Evolutionary conservation across 2,113 vertebrate genomes (phyloP), one percentile per base, ranked within the genome.

Genomic region (Centrocercus urophasianus): DNA sequence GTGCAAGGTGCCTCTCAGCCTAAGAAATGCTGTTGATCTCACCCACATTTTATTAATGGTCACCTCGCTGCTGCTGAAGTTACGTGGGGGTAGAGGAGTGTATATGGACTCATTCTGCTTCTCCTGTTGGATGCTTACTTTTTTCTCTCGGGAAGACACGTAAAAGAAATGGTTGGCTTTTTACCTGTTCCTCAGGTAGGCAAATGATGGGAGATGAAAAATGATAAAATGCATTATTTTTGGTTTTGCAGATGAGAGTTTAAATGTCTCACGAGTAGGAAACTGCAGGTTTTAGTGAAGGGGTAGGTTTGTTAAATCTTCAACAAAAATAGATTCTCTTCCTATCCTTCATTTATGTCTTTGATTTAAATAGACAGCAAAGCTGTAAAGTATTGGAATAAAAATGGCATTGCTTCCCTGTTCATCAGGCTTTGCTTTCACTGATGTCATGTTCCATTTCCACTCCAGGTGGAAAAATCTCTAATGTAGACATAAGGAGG

Each of bases 251-350:
- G 61, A 52, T 83, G 69, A 16, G 19, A 72, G 56, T 79, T 64
- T 52, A 77, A 83, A 83, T 73, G 79, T 86, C 82, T 93, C 78
- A 34, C 28, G 43, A 80, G 60, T 42, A 88, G 71, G 71, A 66
- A 92, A 63, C 61, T 77, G 71, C 56, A 83, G 85, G 34, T 80
- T 85, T 89, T 71, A 89, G 64, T 89, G 82, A 95, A 93, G 69
- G 72, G 57, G 30, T 61, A 45, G 28, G 20, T 89, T 93, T 90
- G 76, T 95, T 80, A 83, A 71, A 36, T 64, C 72, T 86, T 77
- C 57, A 83, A 86, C 75, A 86, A 77, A 93, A 90, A 28, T 57
- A 45, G 47, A 21, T 71, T 81, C 56, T 93, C 70, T 72, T 16
- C 57, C 47, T 91, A 32, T 20, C 71, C 50, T 83, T 87, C 65